Evolutionary conservation across 2,888 invertebrate species (phyloP).

Genomic region (Parochlus steinenii): DNA sequence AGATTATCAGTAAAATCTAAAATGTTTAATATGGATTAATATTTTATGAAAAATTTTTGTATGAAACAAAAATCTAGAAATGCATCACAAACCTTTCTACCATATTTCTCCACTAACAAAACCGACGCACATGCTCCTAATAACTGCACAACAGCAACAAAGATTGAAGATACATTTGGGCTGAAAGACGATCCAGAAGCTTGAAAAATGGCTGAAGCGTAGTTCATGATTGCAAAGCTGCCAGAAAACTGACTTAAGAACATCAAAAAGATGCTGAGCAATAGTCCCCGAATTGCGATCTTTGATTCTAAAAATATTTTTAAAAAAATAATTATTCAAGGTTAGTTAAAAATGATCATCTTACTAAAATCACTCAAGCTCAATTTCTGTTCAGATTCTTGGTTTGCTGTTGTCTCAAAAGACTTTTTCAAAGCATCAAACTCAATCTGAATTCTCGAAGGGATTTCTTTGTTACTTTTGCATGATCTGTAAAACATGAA

Average conservation of each 20-base stretch:
- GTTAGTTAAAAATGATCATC: not conserved
- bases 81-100: slow-evolving; percentile 13
- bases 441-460: not conserved
- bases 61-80: slow-evolving; percentile 8
- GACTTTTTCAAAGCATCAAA: not conserved
- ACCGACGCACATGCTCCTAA: slow-evolving; percentile 15
- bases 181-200: slow-evolving; percentile 14
- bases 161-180: slow-evolving; percentile 15
- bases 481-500: slow-evolving; percentile 15
- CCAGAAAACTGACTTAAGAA: slow-evolving; percentile 14
- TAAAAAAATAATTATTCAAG: not conserved
- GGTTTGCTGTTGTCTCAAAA: not conserved
- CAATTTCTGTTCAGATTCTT: slow-evolving; percentile 3
- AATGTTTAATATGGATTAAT: not conserved
- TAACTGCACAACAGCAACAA: slow-evolving; percentile 15
- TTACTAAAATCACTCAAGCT: slow-evolving; percentile 14
- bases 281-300: slow-evolving; percentile 6
- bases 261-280: slow-evolving; percentile 13
- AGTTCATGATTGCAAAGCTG: slow-evolving; percentile 14
- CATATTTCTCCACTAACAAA: slow-evolving; percentile 14
- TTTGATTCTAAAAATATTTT: slow-evolving; percentile 9
- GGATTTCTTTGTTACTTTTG: slow-evolving; percentile 7
- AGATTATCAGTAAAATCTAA: slow-evolving; percentile 8
- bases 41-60: not conserved
- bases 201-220: slow-evolving; percentile 15